phyloP scores from a whole-genome alignment of 1,140 invertebrate species.

The Scaptomyza graminum region DNA sequence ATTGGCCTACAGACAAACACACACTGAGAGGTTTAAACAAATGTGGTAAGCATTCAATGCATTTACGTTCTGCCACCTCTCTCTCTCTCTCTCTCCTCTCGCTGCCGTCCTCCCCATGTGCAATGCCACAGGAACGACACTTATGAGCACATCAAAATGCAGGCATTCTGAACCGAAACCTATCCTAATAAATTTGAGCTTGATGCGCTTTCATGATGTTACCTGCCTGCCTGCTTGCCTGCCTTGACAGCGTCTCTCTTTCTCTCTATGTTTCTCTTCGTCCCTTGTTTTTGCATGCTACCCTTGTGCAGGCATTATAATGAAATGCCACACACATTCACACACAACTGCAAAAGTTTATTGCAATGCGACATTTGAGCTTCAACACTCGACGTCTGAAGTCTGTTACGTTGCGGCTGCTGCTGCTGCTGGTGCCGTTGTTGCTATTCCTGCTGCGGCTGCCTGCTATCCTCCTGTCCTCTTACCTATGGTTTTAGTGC shows the following conservation, averaged over 20 bases:
- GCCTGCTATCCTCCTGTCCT: constrained; percentile 16
- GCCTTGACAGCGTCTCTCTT: constrained; percentile 17
- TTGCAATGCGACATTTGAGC: constrained; percentile 82
- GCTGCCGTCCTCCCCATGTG: neutral
- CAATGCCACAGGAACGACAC: constrained; percentile 14
- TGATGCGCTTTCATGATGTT: constrained; percentile 81
- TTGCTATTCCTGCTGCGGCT: constrained; percentile 47
- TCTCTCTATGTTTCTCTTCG: constrained; percentile 7
- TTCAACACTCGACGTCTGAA: constrained; percentile 80
- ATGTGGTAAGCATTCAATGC: constrained; percentile 18
- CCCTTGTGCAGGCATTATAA: constrained; percentile 69
- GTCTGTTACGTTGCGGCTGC: constrained; percentile 60
- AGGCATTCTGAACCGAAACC: constrained; percentile 74
- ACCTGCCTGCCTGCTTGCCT: constrained; percentile 52
- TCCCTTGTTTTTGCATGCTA: constrained; percentile 29
- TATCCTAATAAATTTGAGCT: constrained; percentile 82
- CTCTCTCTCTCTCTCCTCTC: neutral
- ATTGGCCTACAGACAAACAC: constrained; percentile 56
- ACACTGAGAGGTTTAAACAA: neutral
- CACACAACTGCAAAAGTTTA: constrained; percentile 63
- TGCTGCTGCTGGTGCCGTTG: constrained; percentile 33
- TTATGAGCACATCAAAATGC: constrained; percentile 74
- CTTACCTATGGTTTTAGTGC: neutral
- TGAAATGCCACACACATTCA: constrained; percentile 48
- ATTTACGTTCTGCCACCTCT: constrained; percentile 5